Evolutionary conservation across 2,888 invertebrate genomes (phyloP).

Genomic region (Nephrotoma guestfalica): DNA sequence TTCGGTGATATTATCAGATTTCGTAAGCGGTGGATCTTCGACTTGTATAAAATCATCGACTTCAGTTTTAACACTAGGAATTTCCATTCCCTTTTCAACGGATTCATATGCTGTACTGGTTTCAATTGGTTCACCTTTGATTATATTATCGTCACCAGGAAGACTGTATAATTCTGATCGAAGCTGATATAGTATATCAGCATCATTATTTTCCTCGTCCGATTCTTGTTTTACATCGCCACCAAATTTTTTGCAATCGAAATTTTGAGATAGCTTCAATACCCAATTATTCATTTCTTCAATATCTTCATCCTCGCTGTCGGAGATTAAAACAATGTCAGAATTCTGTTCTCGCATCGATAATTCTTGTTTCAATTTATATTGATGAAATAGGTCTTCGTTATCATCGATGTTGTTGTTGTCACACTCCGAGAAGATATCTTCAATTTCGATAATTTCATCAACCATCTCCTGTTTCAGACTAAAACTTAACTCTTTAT

Average conservation of each 20-base stretch:
- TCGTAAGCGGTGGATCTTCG: background rate
- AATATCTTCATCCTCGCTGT: background rate
- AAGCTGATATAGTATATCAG: background rate
- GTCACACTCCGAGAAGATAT: background rate
- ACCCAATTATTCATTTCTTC: constrained; percentile 17
- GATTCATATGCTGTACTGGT: background rate
- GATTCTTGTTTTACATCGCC: background rate
- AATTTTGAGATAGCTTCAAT: background rate
- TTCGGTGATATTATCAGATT: background rate
- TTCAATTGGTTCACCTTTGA: background rate
- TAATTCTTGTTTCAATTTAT: background rate
- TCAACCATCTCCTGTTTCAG: background rate
- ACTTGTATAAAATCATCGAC: background rate
- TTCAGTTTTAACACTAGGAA: background rate
- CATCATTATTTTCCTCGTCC: background rate
- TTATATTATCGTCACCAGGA: background rate
- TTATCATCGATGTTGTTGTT: background rate
- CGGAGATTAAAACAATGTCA: background rate
- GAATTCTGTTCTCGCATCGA: background rate
- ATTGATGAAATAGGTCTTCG: background rate
- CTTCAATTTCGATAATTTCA: background rate
- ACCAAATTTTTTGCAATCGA: background rate
- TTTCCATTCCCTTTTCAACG: background rate
- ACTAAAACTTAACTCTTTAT: background rate
- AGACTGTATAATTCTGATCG: background rate